Base-by-base conservation (phyloP, 2,888 invertebrate species). In the Polia nebulosa region DNA sequence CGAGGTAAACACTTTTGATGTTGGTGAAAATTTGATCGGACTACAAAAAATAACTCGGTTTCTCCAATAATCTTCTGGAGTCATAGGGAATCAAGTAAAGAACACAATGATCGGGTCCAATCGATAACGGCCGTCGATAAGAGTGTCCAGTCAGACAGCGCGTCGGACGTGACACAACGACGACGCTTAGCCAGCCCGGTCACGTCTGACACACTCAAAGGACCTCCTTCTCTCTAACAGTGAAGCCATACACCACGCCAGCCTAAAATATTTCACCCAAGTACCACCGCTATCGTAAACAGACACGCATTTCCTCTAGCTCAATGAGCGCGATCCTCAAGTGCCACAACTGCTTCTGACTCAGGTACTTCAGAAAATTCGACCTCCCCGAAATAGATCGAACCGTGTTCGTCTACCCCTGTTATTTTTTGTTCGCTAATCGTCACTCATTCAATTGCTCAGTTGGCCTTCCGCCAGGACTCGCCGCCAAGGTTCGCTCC, bases 391-490 rank as follows among this genome's bases (percentile, higher is more conserved):
- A 94, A 95, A 95, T 95, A 95, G 94, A 93, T 84, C 83, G 87
- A 87, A 89, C 89, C 89, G 86, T 92, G 92, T 91, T 89, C 91
- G 92, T 92, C 92, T 92, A 92, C 91, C 91, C 90, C 91, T 90
- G 87, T 92, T 91, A 91, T 92, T 90, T 88, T 87, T 89, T 87
- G 86, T 89, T 85, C 87, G 89, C 90, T 87, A 91, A 93, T 93
- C 94, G 92, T 94, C 94, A 93, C 92, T 94, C 95, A 95, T 95
- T 95, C 94, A 95, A 94, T 93, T 91, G 90, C 87, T 86, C 73
- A 80, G 84, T 92, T 95, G 95, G 95, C 94, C 90, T 92, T 88
- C 87, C 88, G 93, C 95, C 95, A 95, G 94, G 90, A 91, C 87
- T 88, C 82, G 83, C 87, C 90, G 90, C 91, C 92, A 90, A 90